These are phyloP conservation scores for Apeltes quadracus DNA, from an alignment of 2,113 vertebrate genomes.

Conservation along the genomic window DNA sequence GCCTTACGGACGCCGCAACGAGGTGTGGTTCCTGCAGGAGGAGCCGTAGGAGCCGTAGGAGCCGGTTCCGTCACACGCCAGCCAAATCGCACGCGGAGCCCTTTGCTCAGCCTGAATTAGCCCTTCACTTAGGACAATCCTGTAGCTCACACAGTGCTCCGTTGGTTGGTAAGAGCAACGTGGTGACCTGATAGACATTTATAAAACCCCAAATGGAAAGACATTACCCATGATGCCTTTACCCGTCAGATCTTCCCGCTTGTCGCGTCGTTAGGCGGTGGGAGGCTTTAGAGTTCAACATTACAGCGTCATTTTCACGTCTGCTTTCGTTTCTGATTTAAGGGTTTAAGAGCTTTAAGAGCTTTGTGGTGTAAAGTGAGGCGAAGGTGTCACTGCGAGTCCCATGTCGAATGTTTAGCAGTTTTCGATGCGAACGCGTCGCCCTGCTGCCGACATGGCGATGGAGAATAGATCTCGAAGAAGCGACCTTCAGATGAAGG, in stretches of 20 bases:
- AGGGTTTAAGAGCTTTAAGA: neutral
- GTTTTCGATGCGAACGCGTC: neutral
- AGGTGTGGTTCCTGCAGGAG: conserved; percentile 91
- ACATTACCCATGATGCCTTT: conserved; percentile 51
- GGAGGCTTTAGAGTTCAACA: conserved; percentile 6
- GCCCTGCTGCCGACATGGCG: too few species aligned
- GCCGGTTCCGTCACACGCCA: neutral
- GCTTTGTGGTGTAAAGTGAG: neutral
- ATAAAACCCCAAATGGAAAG: conserved; percentile 5
- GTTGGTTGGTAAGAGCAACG: conserved; percentile 28
- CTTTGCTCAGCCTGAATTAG: neutral
- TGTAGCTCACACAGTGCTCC: conserved; percentile 22
- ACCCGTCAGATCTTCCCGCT: conserved; percentile 16
- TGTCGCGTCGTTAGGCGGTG: neutral
- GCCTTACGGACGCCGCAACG: conserved; percentile 89
- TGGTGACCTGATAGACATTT: conserved; percentile 21
- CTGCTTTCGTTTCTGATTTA: too few species aligned
- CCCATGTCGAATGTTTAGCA: too few species aligned
- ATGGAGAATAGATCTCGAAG: neutral
- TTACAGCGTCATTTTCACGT: too few species aligned
- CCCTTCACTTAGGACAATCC: conserved; percentile 7
- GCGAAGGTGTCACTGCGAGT: neutral
- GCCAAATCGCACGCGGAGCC: conserved; percentile 14
- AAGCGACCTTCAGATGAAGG: neutral
- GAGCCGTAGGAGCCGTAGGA: conserved; percentile 64